Base-by-base conservation (phyloP, 2,113 vertebrate species). In the Cololabis saira region DNA sequence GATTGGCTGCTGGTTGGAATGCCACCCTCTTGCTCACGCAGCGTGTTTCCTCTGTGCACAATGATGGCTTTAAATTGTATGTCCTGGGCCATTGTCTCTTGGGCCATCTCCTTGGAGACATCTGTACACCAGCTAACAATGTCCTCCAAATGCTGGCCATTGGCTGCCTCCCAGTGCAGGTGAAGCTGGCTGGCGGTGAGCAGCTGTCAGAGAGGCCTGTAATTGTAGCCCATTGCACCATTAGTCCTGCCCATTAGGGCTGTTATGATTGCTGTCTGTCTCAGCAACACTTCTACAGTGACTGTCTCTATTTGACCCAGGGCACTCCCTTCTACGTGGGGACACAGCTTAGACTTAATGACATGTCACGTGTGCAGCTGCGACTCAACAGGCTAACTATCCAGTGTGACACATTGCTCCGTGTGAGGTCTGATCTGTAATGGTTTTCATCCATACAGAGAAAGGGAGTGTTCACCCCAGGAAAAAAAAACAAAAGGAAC, bases 201-300 rank as follows among this genome's bases (percentile, higher is more conserved):
- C 85, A 87, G 84, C 87, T 92, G 91, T 91, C 90, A 91, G 78
- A 82, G 61, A 83, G 67, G 74, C 77, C 83, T 86, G 81, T 92
- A 92, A 92, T 90, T 89, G 90, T 85, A 84, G 83, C 78, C 87
- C 78, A 82, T 85, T 88, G 89, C 76, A 89, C 90, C 90, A 90
- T 92, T 92, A 90, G 85, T 84, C 87, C 71, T 85, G 84, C 67
- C 87, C 85, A 87, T 92, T 92, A 88, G 85, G 72, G 78, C 81
- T 82, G 87, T 89, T 91, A 90, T 90, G 87, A 89, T 89, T 75
- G 75, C 85, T 88, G 90, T 83, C 88, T 83, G 77, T 91, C 85
- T 84, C 67, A 5, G 71, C 74, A 76, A 74, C 81, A 80, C 78
- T 81, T 74, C 70, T 69, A 55, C 68, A 78, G 66, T 80, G 83